A percentile compares a stretch with the other conserved stretches of the same genome.
These are phyloP conservation scores for Seriola aureovittata DNA, from an alignment of 2,113 vertebrate genomes.

Conservation along the genomic window DNA sequence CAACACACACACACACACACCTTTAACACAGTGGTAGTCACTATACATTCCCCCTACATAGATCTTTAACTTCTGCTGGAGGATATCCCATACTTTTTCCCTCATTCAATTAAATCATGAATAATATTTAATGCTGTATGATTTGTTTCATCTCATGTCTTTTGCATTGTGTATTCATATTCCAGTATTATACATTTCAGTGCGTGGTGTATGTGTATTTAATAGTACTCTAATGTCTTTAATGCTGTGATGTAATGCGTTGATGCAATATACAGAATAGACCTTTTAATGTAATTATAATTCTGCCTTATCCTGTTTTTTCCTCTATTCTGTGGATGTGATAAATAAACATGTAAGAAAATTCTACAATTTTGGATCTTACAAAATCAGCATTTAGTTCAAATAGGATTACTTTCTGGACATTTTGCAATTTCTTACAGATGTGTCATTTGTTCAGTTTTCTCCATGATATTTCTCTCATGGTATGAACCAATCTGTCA, in stretches of 20 bases:
- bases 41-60: background rate
- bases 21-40: background rate
- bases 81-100: background rate
- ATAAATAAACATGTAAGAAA: background rate
- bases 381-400: too few species aligned
- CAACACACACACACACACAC: conserved; percentile 7
- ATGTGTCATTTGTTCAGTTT: background rate
- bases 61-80: background rate
- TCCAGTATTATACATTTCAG: background rate
- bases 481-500: background rate
- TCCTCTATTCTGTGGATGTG: background rate
- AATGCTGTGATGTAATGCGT: background rate
- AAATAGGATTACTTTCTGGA: background rate
- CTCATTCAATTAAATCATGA: background rate
- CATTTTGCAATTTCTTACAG: background rate
- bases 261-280: background rate
- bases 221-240: background rate
- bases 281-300: background rate
- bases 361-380: background rate
- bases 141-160: background rate
- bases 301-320: background rate
- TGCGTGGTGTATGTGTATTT: background rate
- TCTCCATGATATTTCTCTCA: background rate
- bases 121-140: background rate
- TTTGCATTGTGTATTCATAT: background rate